Percentiles rank a stretch among this genome's conserved stretches.
Conservation (phyloP, 1,140 invertebrate genomes). For the Temnothorax longispinosus region DNA sequence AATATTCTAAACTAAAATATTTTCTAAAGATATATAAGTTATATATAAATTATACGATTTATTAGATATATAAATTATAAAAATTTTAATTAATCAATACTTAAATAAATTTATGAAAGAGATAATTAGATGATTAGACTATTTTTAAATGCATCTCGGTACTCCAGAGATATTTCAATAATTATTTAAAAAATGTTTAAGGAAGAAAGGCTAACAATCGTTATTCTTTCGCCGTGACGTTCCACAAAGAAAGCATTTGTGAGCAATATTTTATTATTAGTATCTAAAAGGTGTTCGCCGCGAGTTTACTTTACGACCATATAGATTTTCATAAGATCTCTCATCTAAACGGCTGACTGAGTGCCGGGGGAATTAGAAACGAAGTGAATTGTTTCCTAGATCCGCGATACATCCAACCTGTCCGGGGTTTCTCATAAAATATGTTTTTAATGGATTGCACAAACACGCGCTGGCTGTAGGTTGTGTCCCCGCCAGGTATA, state of each 20-base stretch:
- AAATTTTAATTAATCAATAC: background rate
- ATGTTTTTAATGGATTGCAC: conserved; percentile 17
- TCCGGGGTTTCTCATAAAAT: conserved; percentile 3
- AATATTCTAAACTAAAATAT: background rate
- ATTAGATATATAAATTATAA: background rate
- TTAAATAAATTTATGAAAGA: background rate
- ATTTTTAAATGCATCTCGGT: background rate
- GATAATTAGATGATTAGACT: background rate
- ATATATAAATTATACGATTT: background rate
- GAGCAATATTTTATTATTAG: conserved; percentile 21
- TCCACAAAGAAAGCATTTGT: background rate
- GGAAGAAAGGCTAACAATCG: background rate
- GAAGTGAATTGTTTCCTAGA: conserved; percentile 2
- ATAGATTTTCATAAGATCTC: background rate
- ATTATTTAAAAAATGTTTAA: background rate
- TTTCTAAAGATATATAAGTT: background rate
- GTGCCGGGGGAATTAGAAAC: background rate
- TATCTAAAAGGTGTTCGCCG: background rate
- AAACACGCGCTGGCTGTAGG: background rate
- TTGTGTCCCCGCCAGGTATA: background rate
- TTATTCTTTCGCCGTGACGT: background rate
- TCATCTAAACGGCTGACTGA: background rate
- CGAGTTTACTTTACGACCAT: background rate
- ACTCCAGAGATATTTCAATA: background rate
- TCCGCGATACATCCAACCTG: background rate